phyloP scores from a whole-genome alignment of 1,140 invertebrate genomes.

The Sitophilus oryzae region DNA sequence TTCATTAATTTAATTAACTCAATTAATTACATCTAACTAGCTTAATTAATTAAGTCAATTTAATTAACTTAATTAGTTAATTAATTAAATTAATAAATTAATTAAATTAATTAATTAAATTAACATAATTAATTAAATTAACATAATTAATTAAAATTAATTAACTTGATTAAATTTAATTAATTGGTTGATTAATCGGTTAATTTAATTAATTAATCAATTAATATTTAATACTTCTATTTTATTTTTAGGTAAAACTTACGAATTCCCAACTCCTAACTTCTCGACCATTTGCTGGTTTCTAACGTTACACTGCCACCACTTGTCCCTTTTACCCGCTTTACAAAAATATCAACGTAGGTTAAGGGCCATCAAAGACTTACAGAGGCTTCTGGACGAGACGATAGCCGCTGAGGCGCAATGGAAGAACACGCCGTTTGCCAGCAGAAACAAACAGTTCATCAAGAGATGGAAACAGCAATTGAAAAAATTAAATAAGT shows the following conservation, averaged over 20 bases:
- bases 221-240: background rate
- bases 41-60: no score
- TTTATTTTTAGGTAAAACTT: slow-evolving; percentile 46
- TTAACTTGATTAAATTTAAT: no score
- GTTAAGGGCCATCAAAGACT: slow-evolving; percentile 73
- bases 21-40: no score
- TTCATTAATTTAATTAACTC: no score
- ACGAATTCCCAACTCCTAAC: slow-evolving; percentile 70
- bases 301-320: slow-evolving; percentile 87
- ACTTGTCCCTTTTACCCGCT: slow-evolving; percentile 82
- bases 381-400: slow-evolving; percentile 89
- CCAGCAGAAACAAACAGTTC: slow-evolving; percentile 76
- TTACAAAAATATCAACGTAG: slow-evolving; percentile 82
- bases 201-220: no score
- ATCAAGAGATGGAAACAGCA: slow-evolving; percentile 84
- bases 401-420: slow-evolving; percentile 71
- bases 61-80: no score
- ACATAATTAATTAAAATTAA: no score
- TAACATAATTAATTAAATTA: no score
- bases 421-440: slow-evolving; percentile 73
- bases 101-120: no score
- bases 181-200: no score
- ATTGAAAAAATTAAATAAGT: slow-evolving; percentile 59
- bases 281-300: slow-evolving; percentile 97
- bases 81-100: no score